phyloP scores from a whole-genome alignment of 2,797 vertebrate species.

The Anguilla megastoma region DNA sequence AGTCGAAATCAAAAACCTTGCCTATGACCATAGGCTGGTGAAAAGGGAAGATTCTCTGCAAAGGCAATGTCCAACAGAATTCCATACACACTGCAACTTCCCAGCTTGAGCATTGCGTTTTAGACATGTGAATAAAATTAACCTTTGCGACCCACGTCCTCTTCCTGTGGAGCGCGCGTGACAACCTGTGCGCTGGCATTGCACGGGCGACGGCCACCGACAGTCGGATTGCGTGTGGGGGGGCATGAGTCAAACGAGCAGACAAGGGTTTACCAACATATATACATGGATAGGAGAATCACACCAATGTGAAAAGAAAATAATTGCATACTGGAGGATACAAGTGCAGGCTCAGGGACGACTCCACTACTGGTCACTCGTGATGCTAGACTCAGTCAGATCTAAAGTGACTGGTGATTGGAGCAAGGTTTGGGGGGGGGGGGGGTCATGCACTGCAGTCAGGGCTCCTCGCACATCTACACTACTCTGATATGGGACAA shows the following conservation, averaged over 20 bases:
- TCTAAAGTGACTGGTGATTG: background rate
- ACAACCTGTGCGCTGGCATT: background rate
- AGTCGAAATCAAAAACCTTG: background rate
- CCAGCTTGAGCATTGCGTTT: background rate
- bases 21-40: background rate
- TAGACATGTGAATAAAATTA: background rate
- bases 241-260: constrained; percentile 18
- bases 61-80: background rate
- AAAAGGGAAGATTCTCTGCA: background rate
- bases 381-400: background rate
- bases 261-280: constrained; percentile 38
- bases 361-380: background rate
- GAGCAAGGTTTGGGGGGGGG: background rate
- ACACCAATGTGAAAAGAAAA: constrained; percentile 44
- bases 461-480: background rate
- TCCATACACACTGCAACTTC: background rate
- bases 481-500: background rate
- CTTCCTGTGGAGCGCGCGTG: background rate
- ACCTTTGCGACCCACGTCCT: background rate
- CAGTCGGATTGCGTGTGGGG: background rate
- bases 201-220: background rate
- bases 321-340: constrained; percentile 62
- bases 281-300: constrained; percentile 43
- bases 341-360: constrained; percentile 68
- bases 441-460: background rate